Conservation (phyloP, 2,113 vertebrate species). For the Marmota flaviventris region DNA sequence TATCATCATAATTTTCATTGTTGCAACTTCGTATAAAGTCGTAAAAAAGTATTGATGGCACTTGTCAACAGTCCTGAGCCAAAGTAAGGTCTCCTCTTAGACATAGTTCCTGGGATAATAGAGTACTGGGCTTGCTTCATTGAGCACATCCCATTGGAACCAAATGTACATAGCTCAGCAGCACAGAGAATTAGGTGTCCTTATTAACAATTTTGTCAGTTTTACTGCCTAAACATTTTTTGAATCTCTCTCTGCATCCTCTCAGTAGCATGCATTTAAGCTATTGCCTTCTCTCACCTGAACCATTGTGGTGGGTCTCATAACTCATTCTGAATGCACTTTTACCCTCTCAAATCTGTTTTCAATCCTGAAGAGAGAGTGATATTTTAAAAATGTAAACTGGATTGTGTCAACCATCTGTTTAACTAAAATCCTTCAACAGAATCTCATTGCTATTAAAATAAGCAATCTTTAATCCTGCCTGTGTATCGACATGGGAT, state of each 20-base stretch:
- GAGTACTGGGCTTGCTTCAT: constrained; percentile 27
- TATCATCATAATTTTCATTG: neutral
- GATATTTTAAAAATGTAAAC: constrained; percentile 24
- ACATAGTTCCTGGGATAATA: constrained; percentile 25
- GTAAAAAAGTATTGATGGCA: neutral
- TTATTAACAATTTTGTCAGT: constrained; percentile 71
- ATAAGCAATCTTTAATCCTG: neutral
- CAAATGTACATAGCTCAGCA: constrained; percentile 65
- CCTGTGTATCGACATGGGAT: neutral
- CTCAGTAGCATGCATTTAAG: neutral
- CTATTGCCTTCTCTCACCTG: neutral
- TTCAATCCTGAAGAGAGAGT: neutral
- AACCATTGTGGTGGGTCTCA: accelerated
- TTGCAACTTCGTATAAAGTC: constrained; percentile 15
- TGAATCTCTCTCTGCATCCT: neutral
- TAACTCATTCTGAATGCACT: neutral
- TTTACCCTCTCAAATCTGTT: constrained; percentile 47
- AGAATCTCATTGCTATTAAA: neutral
- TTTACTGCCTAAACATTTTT: constrained; percentile 51
- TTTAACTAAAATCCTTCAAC: neutral
- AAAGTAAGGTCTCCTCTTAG: neutral
- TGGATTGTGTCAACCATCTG: neutral
- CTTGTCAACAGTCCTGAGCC: neutral
- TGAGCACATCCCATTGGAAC: constrained; percentile 39
- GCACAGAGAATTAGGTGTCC: neutral